These are phyloP conservation scores for Myathropa florea DNA, from an alignment of 2,888 invertebrate species.

Conservation along the genomic window DNA sequence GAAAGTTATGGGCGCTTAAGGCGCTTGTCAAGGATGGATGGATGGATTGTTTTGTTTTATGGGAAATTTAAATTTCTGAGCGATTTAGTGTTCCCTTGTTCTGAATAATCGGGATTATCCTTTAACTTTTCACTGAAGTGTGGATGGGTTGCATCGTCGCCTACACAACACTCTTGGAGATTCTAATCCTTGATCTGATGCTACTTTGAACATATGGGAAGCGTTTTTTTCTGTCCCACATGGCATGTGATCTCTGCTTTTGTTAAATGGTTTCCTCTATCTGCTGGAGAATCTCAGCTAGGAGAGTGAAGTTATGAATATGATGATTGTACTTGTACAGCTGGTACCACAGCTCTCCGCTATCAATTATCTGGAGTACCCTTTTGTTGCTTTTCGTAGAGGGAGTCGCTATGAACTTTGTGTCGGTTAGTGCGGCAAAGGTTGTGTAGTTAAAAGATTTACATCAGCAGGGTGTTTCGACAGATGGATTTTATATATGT, in stretches of 20 bases:
- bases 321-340: too few relatives aligned
- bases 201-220: neutral
- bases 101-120: neutral
- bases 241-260: neutral
- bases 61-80: neutral
- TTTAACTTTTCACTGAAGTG: neutral
- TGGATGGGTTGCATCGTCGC: neutral
- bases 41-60: neutral
- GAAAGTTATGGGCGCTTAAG: neutral
- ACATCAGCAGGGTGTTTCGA: neutral
- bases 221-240: neutral
- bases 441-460: too few relatives aligned
- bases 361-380: neutral
- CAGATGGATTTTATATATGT: neutral
- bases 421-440: neutral
- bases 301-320: neutral
- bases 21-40: neutral
- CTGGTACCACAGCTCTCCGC: too few relatives aligned
- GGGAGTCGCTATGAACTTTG: neutral
- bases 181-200: neutral
- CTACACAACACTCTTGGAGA: neutral
- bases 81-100: neutral
- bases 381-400: neutral
- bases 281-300: neutral
- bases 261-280: neutral